phyloP scores from a whole-genome alignment of 2,113 vertebrate species.

The Orthonyx spaldingii region DNA sequence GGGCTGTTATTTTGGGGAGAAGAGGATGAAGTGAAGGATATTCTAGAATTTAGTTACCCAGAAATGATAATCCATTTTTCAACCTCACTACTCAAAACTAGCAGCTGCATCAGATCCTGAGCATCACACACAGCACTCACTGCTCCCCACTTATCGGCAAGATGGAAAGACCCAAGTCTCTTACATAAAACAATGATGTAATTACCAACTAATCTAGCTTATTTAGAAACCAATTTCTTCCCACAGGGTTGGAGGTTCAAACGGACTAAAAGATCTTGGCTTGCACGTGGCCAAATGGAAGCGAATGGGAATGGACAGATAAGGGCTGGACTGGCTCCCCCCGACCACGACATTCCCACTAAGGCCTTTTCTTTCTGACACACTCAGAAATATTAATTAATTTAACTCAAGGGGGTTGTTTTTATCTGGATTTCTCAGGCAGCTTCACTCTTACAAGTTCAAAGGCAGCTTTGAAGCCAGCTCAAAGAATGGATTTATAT shows the following conservation, averaged over 20 bases:
- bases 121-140: background rate
- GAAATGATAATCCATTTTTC: background rate
- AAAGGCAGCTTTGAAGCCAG: conserved; percentile 55
- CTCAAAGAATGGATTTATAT: conserved; percentile 36
- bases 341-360: background rate
- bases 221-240: background rate
- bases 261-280: background rate
- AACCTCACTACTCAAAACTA: background rate
- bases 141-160: rapidly evolving
- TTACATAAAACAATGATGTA: background rate
- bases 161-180: background rate
- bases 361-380: background rate
- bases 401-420: conserved; percentile 10
- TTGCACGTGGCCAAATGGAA: background rate
- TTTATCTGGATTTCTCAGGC: conserved; percentile 48
- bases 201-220: background rate
- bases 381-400: conserved; percentile 20
- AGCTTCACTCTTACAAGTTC: conserved; percentile 12
- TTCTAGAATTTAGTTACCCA: background rate
- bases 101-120: background rate
- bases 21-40: background rate
- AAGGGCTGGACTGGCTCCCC: background rate
- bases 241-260: background rate
- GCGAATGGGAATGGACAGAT: rapidly evolving
- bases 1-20: background rate